A percentile compares a stretch with the other conserved stretches of the same genome.
phyloP scores from a whole-genome alignment of 2,888 invertebrate species.

The Pristionchus japonicus region DNA sequence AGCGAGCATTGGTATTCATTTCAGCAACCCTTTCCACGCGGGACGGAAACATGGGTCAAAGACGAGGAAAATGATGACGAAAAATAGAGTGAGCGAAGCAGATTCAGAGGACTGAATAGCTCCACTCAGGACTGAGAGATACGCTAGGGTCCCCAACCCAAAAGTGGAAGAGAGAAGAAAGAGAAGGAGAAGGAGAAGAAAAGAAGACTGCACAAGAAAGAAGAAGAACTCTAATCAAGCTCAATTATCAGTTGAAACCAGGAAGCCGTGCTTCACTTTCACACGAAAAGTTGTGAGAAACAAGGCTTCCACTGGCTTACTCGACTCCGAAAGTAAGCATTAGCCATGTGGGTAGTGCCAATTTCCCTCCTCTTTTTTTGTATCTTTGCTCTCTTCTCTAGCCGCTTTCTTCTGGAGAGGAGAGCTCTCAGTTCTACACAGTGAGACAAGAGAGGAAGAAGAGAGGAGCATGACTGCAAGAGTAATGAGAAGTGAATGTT shows the following conservation, averaged over 20 bases:
- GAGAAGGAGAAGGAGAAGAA: not conserved
- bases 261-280: not conserved
- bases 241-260: not conserved
- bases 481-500: not conserved
- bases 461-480: not conserved
- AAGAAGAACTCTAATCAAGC: not conserved
- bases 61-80: not conserved
- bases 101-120: not conserved
- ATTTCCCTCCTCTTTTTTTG: slow-evolving; percentile 20
- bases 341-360: slow-evolving; percentile 23
- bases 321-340: slow-evolving; percentile 9
- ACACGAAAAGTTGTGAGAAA: not conserved
- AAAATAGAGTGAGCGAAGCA: not conserved
- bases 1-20: not conserved
- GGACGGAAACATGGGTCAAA: slow-evolving; percentile 19
- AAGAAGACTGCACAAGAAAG: not conserved
- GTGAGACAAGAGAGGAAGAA: not conserved
- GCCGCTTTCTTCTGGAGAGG: not conserved
- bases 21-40: not conserved
- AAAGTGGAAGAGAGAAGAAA: not conserved
- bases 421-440: not conserved
- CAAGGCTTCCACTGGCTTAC: not conserved
- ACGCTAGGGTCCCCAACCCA: not conserved
- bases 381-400: not conserved
- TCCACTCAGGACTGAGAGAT: slow-evolving; percentile 10